Evolutionary conservation across 2,888 invertebrate genomes (phyloP), one percentile per base, ranked within the genome.

Genomic region (Perizoma affinitatum): DNA sequence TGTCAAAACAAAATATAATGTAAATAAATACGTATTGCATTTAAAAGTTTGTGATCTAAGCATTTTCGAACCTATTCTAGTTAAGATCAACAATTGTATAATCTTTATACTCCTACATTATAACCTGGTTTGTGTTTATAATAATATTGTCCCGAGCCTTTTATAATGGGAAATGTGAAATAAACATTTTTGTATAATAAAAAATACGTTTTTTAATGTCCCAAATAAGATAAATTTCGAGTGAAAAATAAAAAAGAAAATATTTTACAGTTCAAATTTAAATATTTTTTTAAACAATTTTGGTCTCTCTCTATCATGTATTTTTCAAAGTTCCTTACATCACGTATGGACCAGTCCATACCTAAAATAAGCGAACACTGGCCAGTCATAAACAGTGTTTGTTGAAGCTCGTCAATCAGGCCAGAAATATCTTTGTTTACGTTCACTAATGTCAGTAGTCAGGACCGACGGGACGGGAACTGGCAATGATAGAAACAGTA

Each of bases 11-110:
- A 57, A 54, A 3, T 7, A 40, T 51, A 58, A 58, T 90, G 88
- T 90, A 90, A 88, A 90, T 90, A 90, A 88, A 90, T 90, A 22
- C 22, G 22, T 22, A 90, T 84, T 88, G 91, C 90, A 90, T 91
- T 91, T 91, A 87, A 78, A 81, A 74, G 75, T 87, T 87, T 88
- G 88, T 88, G 87, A 87, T 88, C 86, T 82, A 76, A 78, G 67
- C 69, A 77, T 72, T 86, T 82, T 80, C 36, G 55, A 58, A 73
- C 67, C 78, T 73, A 82, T 82, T 74, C 69, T 84, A 83, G 71
- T 73, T 88, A 87, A 85, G 88, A 75, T 70, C 80, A 69, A 68
- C 78, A 83, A 22, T 22, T 22, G 22, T 90, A 85, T 90, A 90
- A 88, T 84, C 88, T 75, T 67, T 68, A 55, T 64, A 62, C 62